phyloP scores from a whole-genome alignment of 2,888 invertebrate species.

The Andricus curvator region DNA sequence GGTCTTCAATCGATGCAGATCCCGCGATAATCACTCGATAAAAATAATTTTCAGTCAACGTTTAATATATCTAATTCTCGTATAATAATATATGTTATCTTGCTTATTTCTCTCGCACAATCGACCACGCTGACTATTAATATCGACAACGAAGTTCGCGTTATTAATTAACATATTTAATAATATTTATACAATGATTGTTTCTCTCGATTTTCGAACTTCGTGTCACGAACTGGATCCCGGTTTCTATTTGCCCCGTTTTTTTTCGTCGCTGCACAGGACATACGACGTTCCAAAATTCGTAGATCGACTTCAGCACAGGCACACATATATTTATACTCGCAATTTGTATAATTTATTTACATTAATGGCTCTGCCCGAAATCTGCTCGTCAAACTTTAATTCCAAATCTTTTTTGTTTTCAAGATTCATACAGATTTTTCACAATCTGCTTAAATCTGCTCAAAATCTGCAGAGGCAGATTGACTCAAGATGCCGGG shows the following conservation, averaged over 20 bases:
- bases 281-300: constrained; percentile 10
- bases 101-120: constrained; percentile 23
- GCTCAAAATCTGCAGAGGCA: constrained; percentile 17
- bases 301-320: constrained; percentile 16
- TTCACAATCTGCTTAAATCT: neutral
- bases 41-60: constrained; percentile 67
- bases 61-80: constrained; percentile 60
- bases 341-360: constrained; percentile 33
- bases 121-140: constrained; percentile 16
- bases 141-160: constrained; percentile 20
- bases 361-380: constrained; percentile 28
- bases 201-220: constrained; percentile 18
- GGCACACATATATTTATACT: constrained; percentile 36
- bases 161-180: constrained; percentile 24
- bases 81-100: constrained; percentile 41
- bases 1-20: constrained; percentile 44
- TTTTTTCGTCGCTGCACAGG: neutral
- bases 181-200: constrained; percentile 36
- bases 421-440: no score
- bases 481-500: neutral
- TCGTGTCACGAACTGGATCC: neutral
- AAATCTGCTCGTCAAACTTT: neutral
- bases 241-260: neutral
- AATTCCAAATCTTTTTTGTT: no score
- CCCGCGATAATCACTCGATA: constrained; percentile 58